A percentile compares a stretch with the other conserved stretches of the same genome.
phyloP scores from a whole-genome alignment of 2,888 invertebrate species.

The Parnassius glacialis region DNA sequence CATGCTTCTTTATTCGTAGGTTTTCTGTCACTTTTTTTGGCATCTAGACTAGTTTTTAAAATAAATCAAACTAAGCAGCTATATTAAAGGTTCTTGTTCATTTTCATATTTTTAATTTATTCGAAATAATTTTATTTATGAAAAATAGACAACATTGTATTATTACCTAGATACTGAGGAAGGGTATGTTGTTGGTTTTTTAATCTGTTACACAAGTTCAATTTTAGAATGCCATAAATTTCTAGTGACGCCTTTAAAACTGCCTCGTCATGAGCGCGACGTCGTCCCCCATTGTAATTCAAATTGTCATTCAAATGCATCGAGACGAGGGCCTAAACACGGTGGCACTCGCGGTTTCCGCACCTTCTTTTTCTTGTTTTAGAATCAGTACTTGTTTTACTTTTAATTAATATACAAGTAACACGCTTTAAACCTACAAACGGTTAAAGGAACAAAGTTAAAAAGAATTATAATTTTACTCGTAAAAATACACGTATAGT shows the following conservation, averaged over 20 bases:
- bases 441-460: neutral
- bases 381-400: neutral
- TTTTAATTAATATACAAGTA: too few relatives aligned
- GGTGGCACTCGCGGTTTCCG: constrained; percentile 72
- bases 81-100: neutral
- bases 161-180: constrained; percentile 9
- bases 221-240: constrained; percentile 49
- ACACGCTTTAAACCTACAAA: too few relatives aligned
- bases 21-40: constrained; percentile 26
- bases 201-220: constrained; percentile 26
- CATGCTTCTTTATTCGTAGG: constrained; percentile 49
- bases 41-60: neutral
- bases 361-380: constrained; percentile 51
- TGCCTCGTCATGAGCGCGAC: constrained; percentile 68
- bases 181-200: constrained; percentile 10
- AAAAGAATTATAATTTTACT: too few relatives aligned
- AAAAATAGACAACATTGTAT: constrained; percentile 1
- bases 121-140: neutral
- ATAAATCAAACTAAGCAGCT: neutral
- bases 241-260: constrained; percentile 49
- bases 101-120: neutral
- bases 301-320: constrained; percentile 73
- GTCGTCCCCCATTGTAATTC: constrained; percentile 69
- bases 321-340: constrained; percentile 55
- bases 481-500: too few relatives aligned